Conservation (phyloP, 2,113 vertebrate genomes). For the Hydrolagus affinis region DNA sequence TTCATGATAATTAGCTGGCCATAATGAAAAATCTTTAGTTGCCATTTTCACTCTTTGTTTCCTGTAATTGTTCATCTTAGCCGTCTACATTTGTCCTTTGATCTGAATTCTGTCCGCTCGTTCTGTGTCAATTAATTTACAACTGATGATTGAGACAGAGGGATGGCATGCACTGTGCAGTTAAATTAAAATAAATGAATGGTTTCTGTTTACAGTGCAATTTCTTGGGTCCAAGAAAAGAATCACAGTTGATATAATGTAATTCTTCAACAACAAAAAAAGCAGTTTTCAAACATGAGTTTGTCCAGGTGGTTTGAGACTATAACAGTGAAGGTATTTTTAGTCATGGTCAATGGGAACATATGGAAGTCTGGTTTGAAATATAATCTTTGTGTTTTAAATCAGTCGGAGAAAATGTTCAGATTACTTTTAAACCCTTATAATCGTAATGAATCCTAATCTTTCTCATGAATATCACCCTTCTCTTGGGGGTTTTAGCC, state of each 20-base stretch:
- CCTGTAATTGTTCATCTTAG: constrained; percentile 58
- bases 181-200: constrained; percentile 31
- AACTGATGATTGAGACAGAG: constrained; percentile 21
- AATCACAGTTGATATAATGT: background rate
- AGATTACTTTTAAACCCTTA: too few species aligned
- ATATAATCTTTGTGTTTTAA: background rate
- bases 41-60: constrained; percentile 74
- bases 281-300: background rate
- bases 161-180: constrained; percentile 16
- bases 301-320: background rate
- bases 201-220: background rate
- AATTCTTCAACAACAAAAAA: background rate
- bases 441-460: too few species aligned
- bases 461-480: too few species aligned
- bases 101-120: constrained; percentile 41
- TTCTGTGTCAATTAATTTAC: constrained; percentile 37
- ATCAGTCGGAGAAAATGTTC: background rate
- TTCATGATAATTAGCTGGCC: constrained; percentile 88
- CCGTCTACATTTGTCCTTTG: constrained; percentile 54
- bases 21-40: constrained; percentile 85
- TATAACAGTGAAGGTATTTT: background rate
- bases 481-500: too few species aligned
- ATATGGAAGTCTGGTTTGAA: background rate
- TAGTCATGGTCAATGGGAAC: background rate
- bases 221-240: background rate